A percentile compares a stretch with the other conserved stretches of the same genome.
phyloP scores from a whole-genome alignment of 2,113 vertebrate genomes.

The Peromyscus maniculatus region DNA sequence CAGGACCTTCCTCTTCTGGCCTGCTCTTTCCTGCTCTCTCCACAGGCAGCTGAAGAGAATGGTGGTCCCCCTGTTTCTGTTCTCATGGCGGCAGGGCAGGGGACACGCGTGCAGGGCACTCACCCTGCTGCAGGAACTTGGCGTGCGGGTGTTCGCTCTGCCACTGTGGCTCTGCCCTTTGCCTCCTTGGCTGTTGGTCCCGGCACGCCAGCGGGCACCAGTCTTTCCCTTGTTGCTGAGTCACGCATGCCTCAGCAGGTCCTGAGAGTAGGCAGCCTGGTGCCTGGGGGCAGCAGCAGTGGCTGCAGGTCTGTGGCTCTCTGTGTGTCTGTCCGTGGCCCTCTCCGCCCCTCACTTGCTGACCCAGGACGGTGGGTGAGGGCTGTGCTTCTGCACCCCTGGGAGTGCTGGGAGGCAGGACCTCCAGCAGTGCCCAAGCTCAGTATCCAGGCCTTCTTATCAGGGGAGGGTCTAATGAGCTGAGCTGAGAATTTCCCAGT shows the following conservation, averaged over 20 bases:
- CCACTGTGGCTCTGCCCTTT: not conserved
- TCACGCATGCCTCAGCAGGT: not conserved
- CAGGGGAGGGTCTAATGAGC: too few species aligned
- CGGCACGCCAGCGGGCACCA: not conserved
- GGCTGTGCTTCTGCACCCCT: not conserved
- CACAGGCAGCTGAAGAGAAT: not conserved
- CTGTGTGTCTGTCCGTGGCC: not conserved
- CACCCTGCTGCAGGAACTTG: not conserved
- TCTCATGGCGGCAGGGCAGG: rapidly evolving
- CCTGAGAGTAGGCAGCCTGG: not conserved
- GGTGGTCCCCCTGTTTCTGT: rapidly evolving
- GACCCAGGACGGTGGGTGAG: too few species aligned
- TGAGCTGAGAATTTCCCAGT: not conserved
- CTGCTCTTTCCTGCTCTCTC: not conserved
- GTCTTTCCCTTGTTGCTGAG: not conserved
- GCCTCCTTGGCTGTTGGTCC: not conserved
- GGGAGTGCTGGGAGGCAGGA: not conserved
- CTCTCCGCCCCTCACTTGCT: not conserved
- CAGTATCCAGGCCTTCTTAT: not conserved
- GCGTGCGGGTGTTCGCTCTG: too few species aligned
- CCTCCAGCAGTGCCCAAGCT: not conserved
- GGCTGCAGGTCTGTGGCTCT: not conserved
- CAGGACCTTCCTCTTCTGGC: rapidly evolving
- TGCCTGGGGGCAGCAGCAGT: too few species aligned
- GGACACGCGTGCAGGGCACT: not conserved